A percentile compares a stretch with the other conserved stretches of the same genome.
phyloP scores from a whole-genome alignment of 1,140 invertebrate species.

The Dendroctonus ponderosae region DNA sequence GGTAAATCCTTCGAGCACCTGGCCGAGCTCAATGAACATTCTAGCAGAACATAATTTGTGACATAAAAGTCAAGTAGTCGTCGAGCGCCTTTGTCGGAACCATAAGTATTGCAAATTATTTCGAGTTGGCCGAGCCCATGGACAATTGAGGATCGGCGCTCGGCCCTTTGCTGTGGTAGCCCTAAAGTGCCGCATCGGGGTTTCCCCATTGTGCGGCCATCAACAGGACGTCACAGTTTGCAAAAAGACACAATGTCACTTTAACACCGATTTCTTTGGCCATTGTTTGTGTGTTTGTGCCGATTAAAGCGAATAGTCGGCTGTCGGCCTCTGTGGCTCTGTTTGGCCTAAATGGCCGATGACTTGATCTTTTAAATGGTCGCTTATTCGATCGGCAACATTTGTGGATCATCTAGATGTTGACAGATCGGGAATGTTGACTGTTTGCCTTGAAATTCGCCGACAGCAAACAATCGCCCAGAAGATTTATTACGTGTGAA shows the following conservation, averaged over 20 bases:
- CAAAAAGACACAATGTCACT: slow-evolving; percentile 47
- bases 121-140: slow-evolving; percentile 42
- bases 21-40: slow-evolving; percentile 17
- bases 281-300: slow-evolving; percentile 46
- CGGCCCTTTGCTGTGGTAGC: slow-evolving; percentile 42
- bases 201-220: slow-evolving; percentile 40
- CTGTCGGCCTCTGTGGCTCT: slow-evolving; percentile 22
- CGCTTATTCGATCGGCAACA: slow-evolving; percentile 16
- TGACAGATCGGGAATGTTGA: slow-evolving; percentile 26
- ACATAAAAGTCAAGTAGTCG: slow-evolving; percentile 30
- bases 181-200: slow-evolving; percentile 46
- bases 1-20: slow-evolving; percentile 15
- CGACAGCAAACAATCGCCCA: neutral
- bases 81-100: slow-evolving; percentile 37
- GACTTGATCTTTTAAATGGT: slow-evolving; percentile 29
- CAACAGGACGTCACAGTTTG: slow-evolving; percentile 45
- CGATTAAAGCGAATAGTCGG: slow-evolving; percentile 37
- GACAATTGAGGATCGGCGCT: slow-evolving; percentile 33
- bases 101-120: slow-evolving; percentile 46
- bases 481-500: no score
- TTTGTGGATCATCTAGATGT: neutral
- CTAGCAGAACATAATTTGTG: slow-evolving; percentile 17
- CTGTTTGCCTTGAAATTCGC: slow-evolving; percentile 7
- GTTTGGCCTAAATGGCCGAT: slow-evolving; percentile 28
- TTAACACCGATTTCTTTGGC: slow-evolving; percentile 45